A percentile compares a stretch with the other conserved stretches of the same genome.
These are phyloP conservation scores for Macrophya annulata DNA, from an alignment of 2,888 invertebrate genomes.

Conservation along the genomic window DNA sequence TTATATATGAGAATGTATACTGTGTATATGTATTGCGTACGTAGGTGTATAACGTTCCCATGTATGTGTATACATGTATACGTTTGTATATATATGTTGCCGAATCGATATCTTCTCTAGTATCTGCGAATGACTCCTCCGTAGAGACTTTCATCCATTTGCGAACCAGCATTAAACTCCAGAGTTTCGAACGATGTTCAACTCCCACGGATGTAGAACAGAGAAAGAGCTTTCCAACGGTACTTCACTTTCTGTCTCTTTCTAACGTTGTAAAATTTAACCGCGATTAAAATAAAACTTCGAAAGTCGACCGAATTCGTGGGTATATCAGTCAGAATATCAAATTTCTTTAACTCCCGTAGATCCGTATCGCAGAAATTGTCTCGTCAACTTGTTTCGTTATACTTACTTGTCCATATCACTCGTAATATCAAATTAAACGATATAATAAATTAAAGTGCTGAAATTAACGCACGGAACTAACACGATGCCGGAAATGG, in stretches of 20 bases:
- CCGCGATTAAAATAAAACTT: conserved; percentile 42
- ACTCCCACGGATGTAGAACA: conserved; percentile 54
- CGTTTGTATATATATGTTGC: background rate
- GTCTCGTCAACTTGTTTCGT: background rate
- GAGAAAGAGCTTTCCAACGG: conserved; percentile 55
- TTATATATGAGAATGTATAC: conserved; percentile 59
- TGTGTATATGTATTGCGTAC: conserved; percentile 57
- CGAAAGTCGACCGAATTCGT: conserved; percentile 50
- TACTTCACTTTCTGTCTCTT: background rate
- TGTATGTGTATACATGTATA: conserved; percentile 39
- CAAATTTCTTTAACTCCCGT: background rate
- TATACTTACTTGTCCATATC: background rate
- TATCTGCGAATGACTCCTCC: conserved; percentile 33
- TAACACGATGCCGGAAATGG: conserved; percentile 35
- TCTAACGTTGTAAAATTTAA: conserved; percentile 23
- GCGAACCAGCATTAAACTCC: conserved; percentile 19
- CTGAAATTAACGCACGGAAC: conserved; percentile 29
- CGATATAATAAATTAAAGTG: background rate
- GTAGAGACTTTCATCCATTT: conserved; percentile 48
- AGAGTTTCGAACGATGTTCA: conserved; percentile 14
- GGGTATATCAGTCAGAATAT: background rate
- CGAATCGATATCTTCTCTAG: conserved; percentile 46
- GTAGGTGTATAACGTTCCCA: background rate
- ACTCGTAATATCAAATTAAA: background rate
- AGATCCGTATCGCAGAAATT: background rate